Evolutionary conservation across 2,888 invertebrate genomes (phyloP).

Genomic region (Cremastinae sp.): DNA sequence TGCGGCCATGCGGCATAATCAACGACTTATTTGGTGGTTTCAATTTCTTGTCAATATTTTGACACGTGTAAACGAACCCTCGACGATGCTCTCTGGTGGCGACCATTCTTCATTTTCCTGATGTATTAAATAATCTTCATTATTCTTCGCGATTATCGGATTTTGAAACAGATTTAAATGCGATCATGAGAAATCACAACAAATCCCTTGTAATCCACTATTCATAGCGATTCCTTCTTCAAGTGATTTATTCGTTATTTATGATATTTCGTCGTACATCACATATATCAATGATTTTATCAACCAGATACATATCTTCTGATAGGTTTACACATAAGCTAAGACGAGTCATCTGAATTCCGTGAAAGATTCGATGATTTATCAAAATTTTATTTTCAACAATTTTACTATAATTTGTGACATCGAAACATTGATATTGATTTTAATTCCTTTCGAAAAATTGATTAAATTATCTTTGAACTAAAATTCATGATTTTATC

Average conservation of each 20-base stretch:
- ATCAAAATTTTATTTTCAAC: too few species aligned
- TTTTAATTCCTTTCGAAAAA: too few species aligned
- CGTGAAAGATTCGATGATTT: too few species aligned
- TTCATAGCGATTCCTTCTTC: neutral
- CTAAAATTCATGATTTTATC: too few species aligned
- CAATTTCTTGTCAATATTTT: slow-evolving; percentile 56
- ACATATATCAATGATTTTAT: slow-evolving; percentile 20
- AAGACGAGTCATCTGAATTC: neutral
- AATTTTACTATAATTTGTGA: too few species aligned
- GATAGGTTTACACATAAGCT: slow-evolving; percentile 9
- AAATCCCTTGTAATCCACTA: neutral
- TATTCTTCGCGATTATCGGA: slow-evolving; percentile 34
- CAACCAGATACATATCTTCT: slow-evolving; percentile 17
- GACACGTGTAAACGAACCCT: slow-evolving; percentile 44
- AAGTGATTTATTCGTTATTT: slow-evolving; percentile 26
- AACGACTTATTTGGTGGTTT: slow-evolving; percentile 31
- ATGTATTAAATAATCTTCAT: neutral
- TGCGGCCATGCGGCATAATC: slow-evolving; percentile 31
- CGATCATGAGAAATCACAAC: slow-evolving; percentile 38
- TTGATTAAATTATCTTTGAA: too few species aligned
- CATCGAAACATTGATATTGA: too few species aligned
- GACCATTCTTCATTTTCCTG: slow-evolving; percentile 39
- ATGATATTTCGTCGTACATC: slow-evolving; percentile 16
- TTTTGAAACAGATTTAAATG: slow-evolving; percentile 25
- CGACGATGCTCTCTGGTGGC: slow-evolving; percentile 16